Evolutionary conservation across 1,140 invertebrate genomes (phyloP), one percentile per base, ranked within the genome.

Genomic region (Hirudo medicinalis): DNA sequence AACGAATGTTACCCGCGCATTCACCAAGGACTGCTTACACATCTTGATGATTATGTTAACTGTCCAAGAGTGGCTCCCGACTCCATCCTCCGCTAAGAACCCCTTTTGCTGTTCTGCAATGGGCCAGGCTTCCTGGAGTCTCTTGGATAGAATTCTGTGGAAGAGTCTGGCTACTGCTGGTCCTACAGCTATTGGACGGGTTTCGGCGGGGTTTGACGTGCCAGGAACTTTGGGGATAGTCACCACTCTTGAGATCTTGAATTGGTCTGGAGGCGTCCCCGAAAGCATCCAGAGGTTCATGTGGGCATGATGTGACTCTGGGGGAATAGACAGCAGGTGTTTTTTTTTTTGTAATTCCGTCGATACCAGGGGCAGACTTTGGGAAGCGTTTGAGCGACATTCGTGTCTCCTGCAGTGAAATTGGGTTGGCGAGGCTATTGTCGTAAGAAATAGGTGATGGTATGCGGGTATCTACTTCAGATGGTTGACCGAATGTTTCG

Each of bases 91-190:
- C 2, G 22, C 19, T 15, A 11, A 4, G 13, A 63, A 63, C 3
- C 11, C 57, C 17, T 63, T 63, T 63, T 63, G 57, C 9, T 13
- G 13, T 19, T 0, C 8, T 1, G 0, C 8, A 25, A 63, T 15
- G 2, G 57, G 57, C 57, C 57, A 63, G 29, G 11, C 11, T 22
- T 57, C 2, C 8, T 11, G 9, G 13, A 22, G 9, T 63, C 57
- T 63, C 17, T 63, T 63, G 22, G 57, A 11, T 0, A 63, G 6
- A 13, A 63, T 32, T 13, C 15, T 13, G 25, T 70, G 36, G 19
- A 70, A 70, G 19, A 54, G 20, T 2, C 69, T 11, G n/a, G n/a
- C 83, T 82, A 84, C 82, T 79, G 83, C 82, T 80, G 82, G 83
- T 84, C 82, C 82, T 77, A 70, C n/a, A 13, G 69, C 22, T 3